Percentiles rank a stretch among this genome's conserved stretches.
These are phyloP conservation scores for Cotesia chilonis DNA, from an alignment of 1,140 invertebrate species.

Conservation along the genomic window DNA sequence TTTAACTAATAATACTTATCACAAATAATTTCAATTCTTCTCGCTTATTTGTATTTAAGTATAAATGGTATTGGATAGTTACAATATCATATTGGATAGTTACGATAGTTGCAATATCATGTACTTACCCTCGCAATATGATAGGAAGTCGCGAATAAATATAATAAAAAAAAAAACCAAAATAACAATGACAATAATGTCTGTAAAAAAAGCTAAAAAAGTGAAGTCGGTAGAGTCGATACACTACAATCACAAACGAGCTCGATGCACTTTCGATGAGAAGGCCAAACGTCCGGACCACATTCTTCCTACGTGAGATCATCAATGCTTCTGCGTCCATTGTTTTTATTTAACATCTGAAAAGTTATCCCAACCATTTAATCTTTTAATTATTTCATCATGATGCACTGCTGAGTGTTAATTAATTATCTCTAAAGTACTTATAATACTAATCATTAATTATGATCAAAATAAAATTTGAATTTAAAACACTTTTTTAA, in stretches of 20 bases:
- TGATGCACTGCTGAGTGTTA: too few species aligned
- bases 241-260: constrained; percentile 39
- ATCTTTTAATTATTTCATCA: too few species aligned
- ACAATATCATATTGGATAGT: too few species aligned
- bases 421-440: too few species aligned
- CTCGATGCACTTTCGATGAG: constrained; percentile 57
- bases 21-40: too few species aligned
- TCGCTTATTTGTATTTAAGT: too few species aligned
- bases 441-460: too few species aligned
- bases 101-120: constrained; percentile 8
- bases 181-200: not conserved
- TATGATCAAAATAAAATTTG: too few species aligned
- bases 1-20: too few species aligned
- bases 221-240: constrained; percentile 36
- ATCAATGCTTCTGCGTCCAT: constrained; percentile 37
- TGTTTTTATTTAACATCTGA: not conserved
- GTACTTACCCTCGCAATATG: not conserved
- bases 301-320: constrained; percentile 63
- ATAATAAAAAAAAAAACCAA: not conserved
- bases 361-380: not conserved
- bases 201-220: not conserved
- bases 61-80: too few species aligned
- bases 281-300: constrained; percentile 55
- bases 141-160: too few species aligned
- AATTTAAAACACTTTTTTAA: too few species aligned